phyloP scores from a whole-genome alignment of 2,797 vertebrate species.

The Sciurus vulgaris region DNA sequence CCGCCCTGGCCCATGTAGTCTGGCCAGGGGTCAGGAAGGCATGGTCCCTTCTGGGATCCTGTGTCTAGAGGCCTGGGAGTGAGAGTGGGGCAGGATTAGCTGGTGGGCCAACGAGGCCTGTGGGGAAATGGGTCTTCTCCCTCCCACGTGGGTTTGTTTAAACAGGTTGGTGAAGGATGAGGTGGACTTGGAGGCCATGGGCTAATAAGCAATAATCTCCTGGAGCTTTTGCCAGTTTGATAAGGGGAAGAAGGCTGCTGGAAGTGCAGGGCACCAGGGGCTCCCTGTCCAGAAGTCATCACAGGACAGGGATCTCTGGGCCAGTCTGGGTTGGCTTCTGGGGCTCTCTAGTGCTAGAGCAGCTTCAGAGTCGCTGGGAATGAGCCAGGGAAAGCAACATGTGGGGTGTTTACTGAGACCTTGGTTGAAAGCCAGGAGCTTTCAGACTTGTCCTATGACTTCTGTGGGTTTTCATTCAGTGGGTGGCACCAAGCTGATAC shows the following conservation, averaged over 20 bases:
- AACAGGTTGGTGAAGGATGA: background rate
- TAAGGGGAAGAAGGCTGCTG: background rate
- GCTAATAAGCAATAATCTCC: background rate
- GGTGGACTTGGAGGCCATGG: background rate
- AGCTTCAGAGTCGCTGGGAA: background rate
- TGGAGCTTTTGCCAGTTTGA: constrained; percentile 19
- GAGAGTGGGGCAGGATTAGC: background rate
- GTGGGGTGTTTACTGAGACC: too few species aligned
- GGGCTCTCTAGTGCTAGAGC: too few species aligned
- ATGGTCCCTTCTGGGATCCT: background rate
- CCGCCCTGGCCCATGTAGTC: background rate
- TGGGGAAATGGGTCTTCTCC: background rate
- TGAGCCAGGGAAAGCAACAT: background rate
- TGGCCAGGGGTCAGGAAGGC: background rate
- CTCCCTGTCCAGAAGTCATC: background rate
- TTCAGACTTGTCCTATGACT: too few species aligned
- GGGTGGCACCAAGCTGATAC: too few species aligned
- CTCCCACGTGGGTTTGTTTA: background rate
- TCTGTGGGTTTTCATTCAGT: too few species aligned
- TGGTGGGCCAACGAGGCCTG: background rate
- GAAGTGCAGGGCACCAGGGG: background rate
- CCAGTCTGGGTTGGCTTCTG: background rate
- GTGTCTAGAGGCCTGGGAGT: background rate
- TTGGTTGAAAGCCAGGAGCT: too few species aligned
- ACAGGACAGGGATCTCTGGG: background rate